Conservation (phyloP, 2,888 invertebrate genomes). For the Cerastoderma edule region DNA sequence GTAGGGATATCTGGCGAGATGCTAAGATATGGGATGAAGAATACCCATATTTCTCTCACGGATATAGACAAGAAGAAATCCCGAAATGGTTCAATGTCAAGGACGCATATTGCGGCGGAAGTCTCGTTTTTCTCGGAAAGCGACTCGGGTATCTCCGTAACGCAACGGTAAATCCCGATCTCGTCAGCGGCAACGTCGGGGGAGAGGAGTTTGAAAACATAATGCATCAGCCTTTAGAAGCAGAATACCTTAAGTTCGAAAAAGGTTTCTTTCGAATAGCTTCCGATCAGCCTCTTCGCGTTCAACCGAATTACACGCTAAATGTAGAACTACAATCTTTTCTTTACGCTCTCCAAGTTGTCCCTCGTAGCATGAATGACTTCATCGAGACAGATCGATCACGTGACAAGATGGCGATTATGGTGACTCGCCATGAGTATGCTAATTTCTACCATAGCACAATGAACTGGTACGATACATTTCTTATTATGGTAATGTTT, state of each 20-base stretch:
- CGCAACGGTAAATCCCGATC: slow-evolving; percentile 43
- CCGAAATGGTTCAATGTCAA: slow-evolving; percentile 20
- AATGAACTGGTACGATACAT: slow-evolving; percentile 79
- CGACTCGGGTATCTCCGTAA: slow-evolving; percentile 35
- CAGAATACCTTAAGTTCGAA: slow-evolving; percentile 27
- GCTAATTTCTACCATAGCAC: slow-evolving; percentile 81
- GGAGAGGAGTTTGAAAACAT: slow-evolving; percentile 47
- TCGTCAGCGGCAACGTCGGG: slow-evolving; percentile 38
- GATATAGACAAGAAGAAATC: slow-evolving; percentile 1
- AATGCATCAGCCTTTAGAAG: slow-evolving; percentile 36
- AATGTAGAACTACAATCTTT: slow-evolving; percentile 30
- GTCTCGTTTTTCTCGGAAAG: slow-evolving; percentile 41
- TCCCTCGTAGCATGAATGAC: background rate
- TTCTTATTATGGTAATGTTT: slow-evolving; percentile 72
- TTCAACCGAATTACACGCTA: slow-evolving; percentile 6
- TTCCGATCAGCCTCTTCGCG: background rate
- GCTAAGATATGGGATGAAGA: background rate
- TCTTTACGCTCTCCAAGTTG: slow-evolving; percentile 13
- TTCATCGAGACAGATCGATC: background rate
- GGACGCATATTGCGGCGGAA: slow-evolving; percentile 32
- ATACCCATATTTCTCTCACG: slow-evolving; percentile 1
- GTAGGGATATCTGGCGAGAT: background rate
- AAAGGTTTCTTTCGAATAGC: slow-evolving; percentile 38
- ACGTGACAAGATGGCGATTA: slow-evolving; percentile 57
- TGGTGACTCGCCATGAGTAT: slow-evolving; percentile 77